A percentile compares a stretch with the other conserved stretches of the same genome.
Evolutionary conservation across 2,113 vertebrate genomes (phyloP).

Genomic region (Neodontobutis hainanensis): DNA sequence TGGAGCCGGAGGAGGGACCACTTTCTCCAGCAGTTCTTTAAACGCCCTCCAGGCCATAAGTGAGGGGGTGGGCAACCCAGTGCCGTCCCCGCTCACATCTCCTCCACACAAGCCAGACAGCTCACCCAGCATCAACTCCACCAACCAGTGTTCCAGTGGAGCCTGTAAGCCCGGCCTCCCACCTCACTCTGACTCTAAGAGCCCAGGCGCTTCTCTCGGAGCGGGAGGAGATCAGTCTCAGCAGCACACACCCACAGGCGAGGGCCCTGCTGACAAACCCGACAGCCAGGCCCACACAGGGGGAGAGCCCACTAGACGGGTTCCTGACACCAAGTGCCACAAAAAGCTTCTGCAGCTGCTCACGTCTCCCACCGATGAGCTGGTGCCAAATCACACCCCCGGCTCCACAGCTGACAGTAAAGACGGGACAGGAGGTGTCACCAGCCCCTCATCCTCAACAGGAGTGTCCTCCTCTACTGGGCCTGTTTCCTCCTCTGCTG

Average conservation of each 20-base stretch:
- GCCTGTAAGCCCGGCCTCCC: conserved; percentile 78
- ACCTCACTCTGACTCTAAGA: conserved; percentile 87
- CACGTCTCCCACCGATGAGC: conserved; percentile 90
- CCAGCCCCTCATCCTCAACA: conserved; percentile 90
- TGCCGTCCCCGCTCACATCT: conserved; percentile 90
- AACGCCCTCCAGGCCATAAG: conserved; percentile 98
- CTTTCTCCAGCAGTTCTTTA: conserved; percentile 95
- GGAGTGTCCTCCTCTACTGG: conserved; percentile 91
- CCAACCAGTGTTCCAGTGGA: conserved; percentile 60
- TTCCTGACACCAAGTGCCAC: conserved; percentile 88
- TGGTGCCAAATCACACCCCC: conserved; percentile 72
- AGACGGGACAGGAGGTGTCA: conserved; percentile 81
- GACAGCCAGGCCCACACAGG: conserved; percentile 84
- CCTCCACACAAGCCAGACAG: conserved; percentile 87
- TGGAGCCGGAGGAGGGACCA: conserved; percentile 74
- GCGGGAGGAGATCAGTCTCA: conserved; percentile 63
- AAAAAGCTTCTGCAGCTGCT: conserved; percentile 96
- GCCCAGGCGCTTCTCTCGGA: conserved; percentile 83
- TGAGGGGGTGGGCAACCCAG: conserved; percentile 93
- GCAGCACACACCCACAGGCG: conserved; percentile 77
- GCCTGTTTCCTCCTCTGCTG: conserved; percentile 80
- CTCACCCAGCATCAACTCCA: conserved; percentile 86
- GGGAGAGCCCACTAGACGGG: conserved; percentile 81
- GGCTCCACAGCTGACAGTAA: conserved; percentile 81
- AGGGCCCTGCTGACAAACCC: conserved; percentile 85